Conservation (phyloP, 2,797 vertebrate species). For the Silurus lanzhouensis region DNA sequence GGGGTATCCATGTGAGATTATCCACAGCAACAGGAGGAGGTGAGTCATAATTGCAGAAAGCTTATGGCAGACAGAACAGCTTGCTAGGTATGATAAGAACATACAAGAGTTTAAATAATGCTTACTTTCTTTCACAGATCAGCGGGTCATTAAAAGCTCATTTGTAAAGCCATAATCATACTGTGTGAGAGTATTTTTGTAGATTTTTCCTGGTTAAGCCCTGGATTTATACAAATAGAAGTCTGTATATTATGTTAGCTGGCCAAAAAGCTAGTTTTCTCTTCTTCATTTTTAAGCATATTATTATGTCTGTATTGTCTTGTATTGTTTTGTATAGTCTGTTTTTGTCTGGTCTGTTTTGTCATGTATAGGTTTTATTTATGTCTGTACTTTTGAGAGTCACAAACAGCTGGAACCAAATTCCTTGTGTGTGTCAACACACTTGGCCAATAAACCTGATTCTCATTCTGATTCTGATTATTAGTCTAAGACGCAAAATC, state of each 20-base stretch:
- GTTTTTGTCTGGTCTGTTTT: no score
- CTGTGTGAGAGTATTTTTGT: background rate
- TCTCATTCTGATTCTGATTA: no score
- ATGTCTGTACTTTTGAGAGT: no score
- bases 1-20: slow-evolving; percentile 2
- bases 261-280: no score
- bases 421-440: no score
- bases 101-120: background rate
- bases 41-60: slow-evolving; percentile 13
- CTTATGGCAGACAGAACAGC: background rate
- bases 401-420: no score
- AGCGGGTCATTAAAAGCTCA: background rate
- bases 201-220: background rate
- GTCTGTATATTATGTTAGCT: background rate
- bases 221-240: background rate
- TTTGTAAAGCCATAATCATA: background rate
- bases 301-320: no score
- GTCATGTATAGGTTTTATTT: no score
- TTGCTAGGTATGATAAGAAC: slow-evolving; percentile 6
- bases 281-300: no score
- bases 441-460: no score
- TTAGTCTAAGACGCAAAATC: no score
- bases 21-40: background rate
- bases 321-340: no score
- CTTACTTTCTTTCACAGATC: background rate